phyloP scores from a whole-genome alignment of 2,113 vertebrate species.

The Megaptera novaeangliae region DNA sequence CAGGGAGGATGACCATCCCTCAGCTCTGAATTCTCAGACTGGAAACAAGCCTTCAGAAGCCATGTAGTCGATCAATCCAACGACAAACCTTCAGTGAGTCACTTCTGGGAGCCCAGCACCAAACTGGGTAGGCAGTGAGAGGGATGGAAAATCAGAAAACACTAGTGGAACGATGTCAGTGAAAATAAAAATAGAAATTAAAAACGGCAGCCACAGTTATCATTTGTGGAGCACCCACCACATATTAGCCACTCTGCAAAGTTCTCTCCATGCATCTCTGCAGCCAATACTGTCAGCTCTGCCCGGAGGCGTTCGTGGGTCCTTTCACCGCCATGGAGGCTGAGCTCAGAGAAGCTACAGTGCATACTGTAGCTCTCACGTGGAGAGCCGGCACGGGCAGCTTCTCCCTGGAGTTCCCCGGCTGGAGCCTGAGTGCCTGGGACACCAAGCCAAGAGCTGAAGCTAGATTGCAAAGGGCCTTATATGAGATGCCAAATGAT shows the following conservation, averaged over 20 bases:
- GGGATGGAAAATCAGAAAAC: neutral
- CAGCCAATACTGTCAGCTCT: rapidly evolving
- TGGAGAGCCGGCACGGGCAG: rapidly evolving
- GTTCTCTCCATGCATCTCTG: neutral
- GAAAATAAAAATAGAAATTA: neutral
- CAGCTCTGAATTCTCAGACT: neutral
- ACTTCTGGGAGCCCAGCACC: neutral
- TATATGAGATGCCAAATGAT: neutral
- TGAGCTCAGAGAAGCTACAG: neutral
- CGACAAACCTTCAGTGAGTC: neutral
- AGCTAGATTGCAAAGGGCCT: neutral
- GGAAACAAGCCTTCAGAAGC: neutral
- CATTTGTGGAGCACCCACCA: neutral
- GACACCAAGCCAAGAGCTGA: neutral
- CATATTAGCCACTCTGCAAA: neutral
- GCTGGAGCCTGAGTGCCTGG: neutral
- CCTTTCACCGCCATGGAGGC: rapidly evolving
- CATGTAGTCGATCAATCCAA: neutral
- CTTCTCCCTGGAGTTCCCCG: neutral
- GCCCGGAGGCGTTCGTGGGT: rapidly evolving
- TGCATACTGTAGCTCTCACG: rapidly evolving
- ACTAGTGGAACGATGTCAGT: neutral
- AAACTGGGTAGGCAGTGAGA: neutral
- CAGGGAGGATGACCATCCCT: neutral
- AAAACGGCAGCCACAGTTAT: neutral